Evolutionary conservation across 2,888 invertebrate genomes (phyloP), one percentile per base, ranked within the genome.

Genomic region (Drosophila leonis): DNA sequence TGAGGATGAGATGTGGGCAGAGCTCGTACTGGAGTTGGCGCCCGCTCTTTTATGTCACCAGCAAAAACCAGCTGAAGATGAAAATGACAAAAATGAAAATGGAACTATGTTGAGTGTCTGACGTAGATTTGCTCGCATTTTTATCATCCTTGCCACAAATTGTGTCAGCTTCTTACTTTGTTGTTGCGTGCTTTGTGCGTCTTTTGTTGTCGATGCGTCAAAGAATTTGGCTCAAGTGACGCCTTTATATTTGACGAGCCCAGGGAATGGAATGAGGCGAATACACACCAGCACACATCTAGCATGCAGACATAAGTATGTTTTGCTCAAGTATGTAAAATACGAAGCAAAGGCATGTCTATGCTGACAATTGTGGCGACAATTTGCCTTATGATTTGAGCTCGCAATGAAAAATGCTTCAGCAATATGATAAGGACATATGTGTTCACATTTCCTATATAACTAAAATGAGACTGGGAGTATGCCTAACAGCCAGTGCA

Each of bases 61-160:
- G 65, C 39, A 37, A 44, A 44, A 52, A 42, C 31, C 20, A 60
- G 37, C 75, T 67, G 31, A 44, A 57, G 90, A 69, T 85, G 76
- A n/a, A 83, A 83, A 48, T 31, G 5, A 31, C 31, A 31, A 15
- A 27, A 29, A 29, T n/a, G 18, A 52, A 37, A 52, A 52, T 88
- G 83, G 71, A 83, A 83, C 90, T 83, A 90, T 83, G 83, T 83
- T 85, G 90, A 83, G 83, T 79, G 90, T 69, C 57, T 83, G 90
- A 33, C 88, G 90, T 71, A 85, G 80, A 82, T 88, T 83, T 66
- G 51, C 56, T 66, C 60, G 61, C 64, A 65, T 64, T 61, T 70
- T 65, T 59, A n/a, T 59, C 65, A 80, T 65, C 49, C 54, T 62
- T 78, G 71, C 65, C 75, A 29, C 65, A 82, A 83, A 79, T 73